A percentile compares a stretch with the other conserved stretches of the same genome.
These are phyloP conservation scores for Steinernema khuongi DNA, from an alignment of 1,140 invertebrate genomes.

Conservation along the genomic window DNA sequence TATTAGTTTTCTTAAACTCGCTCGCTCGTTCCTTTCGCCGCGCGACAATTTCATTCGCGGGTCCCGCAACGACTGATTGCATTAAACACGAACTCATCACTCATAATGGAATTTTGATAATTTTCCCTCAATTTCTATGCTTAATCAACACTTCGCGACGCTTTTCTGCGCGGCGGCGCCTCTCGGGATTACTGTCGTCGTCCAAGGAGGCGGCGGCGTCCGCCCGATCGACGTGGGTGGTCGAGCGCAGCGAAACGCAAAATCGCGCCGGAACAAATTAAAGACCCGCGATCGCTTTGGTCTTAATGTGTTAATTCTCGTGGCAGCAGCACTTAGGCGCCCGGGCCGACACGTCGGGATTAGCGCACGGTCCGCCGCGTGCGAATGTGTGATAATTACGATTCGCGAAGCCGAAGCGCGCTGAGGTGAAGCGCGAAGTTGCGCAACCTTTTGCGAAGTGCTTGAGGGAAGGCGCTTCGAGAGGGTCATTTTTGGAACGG, in stretches of 20 bases:
- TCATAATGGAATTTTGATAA: constrained; percentile 16
- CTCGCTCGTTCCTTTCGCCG: background rate
- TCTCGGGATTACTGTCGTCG: constrained; percentile 12
- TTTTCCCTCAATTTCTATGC: constrained; percentile 17
- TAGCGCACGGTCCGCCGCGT: background rate
- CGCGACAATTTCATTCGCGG: constrained; percentile 13
- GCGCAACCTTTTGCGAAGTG: no score
- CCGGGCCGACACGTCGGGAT: background rate
- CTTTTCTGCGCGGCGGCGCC: background rate
- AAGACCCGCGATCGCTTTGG: constrained; percentile 9
- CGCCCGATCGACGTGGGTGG: background rate
- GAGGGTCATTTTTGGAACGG: no score
- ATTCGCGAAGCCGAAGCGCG: background rate
- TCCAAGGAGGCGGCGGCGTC: no score
- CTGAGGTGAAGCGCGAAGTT: no score
- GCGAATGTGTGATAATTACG: constrained; percentile 12
- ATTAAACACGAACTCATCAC: constrained; percentile 15
- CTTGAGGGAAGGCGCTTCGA: no score
- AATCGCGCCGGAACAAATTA: constrained; percentile 16
- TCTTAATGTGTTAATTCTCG: constrained; percentile 15
- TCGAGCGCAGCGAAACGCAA: background rate
- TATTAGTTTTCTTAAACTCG: constrained; percentile 15
- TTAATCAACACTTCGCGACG: constrained; percentile 13
- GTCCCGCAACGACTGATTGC: constrained; percentile 16
- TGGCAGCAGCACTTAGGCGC: background rate